A percentile compares a stretch with the other conserved stretches of the same genome.
Conservation (phyloP, 2,113 vertebrate species). For the Orthochromis malagaraziensis region DNA sequence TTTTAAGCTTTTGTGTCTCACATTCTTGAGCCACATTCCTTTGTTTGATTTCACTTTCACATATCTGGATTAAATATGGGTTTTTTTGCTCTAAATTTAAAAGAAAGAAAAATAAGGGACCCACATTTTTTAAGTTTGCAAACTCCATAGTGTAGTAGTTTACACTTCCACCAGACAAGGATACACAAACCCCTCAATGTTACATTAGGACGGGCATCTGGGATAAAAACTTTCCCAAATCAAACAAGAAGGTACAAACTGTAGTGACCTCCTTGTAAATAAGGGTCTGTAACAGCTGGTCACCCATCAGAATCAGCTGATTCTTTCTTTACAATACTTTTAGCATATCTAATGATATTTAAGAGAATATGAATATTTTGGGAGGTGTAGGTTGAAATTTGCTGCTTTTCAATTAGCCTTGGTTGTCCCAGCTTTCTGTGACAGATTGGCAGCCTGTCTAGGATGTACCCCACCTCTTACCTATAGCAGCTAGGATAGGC, state of each 20-base stretch:
- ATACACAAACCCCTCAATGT: not conserved
- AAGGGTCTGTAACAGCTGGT: not conserved
- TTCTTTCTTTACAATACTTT: not conserved
- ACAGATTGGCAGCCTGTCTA: not conserved
- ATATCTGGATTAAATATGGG: not conserved
- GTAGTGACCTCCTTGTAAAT: not conserved
- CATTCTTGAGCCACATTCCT: not conserved
- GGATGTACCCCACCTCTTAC: not conserved
- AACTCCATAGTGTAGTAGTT: not conserved
- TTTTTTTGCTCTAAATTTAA: rapidly evolving
- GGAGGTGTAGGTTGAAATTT: not conserved
- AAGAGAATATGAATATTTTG: not conserved
- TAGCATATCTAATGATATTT: not conserved
- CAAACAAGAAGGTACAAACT: not conserved
- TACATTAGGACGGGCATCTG: rapidly evolving
- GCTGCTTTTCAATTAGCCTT: not conserved
- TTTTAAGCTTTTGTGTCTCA: not conserved
- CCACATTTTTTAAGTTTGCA: not conserved
- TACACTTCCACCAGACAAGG: not conserved
- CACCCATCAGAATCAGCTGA: not conserved
- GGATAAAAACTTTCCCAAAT: not conserved
- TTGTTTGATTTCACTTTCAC: not conserved
- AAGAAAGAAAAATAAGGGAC: not conserved
- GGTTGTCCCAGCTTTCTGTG: rapidly evolving
- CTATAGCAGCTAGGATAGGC: not conserved